These are phyloP conservation scores for Campodea augens DNA, from an alignment of 1,140 invertebrate genomes.

Conservation along the genomic window DNA sequence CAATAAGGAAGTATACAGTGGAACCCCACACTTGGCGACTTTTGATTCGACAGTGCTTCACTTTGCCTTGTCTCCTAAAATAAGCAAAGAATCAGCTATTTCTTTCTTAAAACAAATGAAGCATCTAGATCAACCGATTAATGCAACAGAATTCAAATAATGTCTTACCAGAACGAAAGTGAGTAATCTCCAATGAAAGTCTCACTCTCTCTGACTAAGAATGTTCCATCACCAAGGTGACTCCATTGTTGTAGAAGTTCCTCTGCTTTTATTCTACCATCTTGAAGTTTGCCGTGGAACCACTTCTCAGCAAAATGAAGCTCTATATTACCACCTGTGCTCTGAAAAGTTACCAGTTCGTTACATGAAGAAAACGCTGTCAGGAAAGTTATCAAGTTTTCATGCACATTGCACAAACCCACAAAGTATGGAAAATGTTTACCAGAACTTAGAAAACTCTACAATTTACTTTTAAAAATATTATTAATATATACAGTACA, in stretches of 20 bases:
- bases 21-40: conserved; percentile 71
- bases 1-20: conserved; percentile 80
- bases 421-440: no score
- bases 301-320: conserved; percentile 87
- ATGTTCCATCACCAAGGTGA: conserved; percentile 81
- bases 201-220: conserved; percentile 82
- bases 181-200: conserved; percentile 94
- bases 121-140: not conserved
- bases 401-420: no score
- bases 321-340: conserved; percentile 44
- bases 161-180: conserved; percentile 64
- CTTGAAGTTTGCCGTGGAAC: conserved; percentile 78
- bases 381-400: no score
- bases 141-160: not conserved
- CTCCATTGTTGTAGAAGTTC: conserved; percentile 57
- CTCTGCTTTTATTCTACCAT: conserved; percentile 54
- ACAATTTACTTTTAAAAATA: no score
- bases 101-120: no score
- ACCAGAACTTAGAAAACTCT: no score
- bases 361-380: no score
- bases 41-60: conserved; percentile 84
- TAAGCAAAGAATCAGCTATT: conserved; percentile 11
- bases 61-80: conserved; percentile 53
- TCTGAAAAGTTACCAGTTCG: no score
- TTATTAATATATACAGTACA: no score